Evolutionary conservation across 2,797 vertebrate species (phyloP).

Genomic region (Chloroceryle inda): DNA sequence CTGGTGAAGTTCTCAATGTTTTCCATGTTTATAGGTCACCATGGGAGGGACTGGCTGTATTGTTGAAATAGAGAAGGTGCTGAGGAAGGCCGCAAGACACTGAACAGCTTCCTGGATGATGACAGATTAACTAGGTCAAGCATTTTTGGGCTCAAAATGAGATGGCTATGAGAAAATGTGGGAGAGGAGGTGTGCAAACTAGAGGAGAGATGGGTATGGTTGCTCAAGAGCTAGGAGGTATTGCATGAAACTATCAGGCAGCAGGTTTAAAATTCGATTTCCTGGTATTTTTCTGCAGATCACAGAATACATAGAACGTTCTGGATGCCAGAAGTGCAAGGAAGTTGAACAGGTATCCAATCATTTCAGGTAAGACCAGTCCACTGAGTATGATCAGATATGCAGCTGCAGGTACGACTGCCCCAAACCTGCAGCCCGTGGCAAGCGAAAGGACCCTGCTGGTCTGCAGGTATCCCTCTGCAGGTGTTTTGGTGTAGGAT

Average conservation of each 20-base stretch:
- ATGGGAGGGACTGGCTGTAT: not conserved
- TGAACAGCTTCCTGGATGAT: not conserved
- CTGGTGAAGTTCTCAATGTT: not conserved
- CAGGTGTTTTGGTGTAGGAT: not conserved
- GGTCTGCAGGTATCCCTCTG: not conserved
- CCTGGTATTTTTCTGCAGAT: not conserved
- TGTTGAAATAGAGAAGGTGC: not conserved
- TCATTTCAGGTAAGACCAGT: not conserved
- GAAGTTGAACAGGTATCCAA: not conserved
- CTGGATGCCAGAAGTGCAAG: not conserved
- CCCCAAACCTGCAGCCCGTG: rapidly evolving
- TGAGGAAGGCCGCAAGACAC: not conserved
- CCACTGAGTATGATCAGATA: not conserved
- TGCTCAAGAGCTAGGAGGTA: not conserved
- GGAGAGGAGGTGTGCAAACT: not conserved
- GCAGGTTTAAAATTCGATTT: not conserved
- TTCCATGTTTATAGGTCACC: not conserved
- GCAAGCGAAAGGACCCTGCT: rapidly evolving
- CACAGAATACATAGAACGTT: not conserved
- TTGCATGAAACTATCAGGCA: not conserved
- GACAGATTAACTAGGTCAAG: not conserved
- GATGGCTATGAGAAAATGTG: not conserved
- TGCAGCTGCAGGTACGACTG: not conserved
- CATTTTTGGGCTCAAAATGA: not conserved
- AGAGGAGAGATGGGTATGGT: not conserved